A percentile compares a stretch with the other conserved stretches of the same genome.
Evolutionary conservation across 2,888 invertebrate genomes (phyloP).

Genomic region (Himalopsyche kuldschensis): DNA sequence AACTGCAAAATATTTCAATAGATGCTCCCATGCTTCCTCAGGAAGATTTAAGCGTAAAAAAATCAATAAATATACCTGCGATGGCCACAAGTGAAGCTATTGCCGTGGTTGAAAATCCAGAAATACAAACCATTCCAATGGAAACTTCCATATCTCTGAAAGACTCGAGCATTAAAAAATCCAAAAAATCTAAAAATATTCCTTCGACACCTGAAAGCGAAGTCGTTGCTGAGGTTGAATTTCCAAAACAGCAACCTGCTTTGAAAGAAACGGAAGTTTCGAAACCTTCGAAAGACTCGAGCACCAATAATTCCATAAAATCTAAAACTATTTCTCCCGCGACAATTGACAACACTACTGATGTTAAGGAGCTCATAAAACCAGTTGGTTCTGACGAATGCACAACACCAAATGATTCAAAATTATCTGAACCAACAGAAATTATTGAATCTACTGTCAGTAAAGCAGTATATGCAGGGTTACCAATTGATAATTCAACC

Average conservation of each 20-base stretch:
- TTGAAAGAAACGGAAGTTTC: background rate
- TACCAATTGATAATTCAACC: constrained; percentile 42
- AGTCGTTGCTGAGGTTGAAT: background rate
- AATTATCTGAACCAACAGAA: background rate
- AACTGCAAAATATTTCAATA: too few relatives aligned
- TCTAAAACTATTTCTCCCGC: background rate
- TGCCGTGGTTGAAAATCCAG: too few relatives aligned
- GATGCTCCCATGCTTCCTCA: too few relatives aligned
- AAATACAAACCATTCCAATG: too few relatives aligned
- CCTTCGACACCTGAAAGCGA: background rate
- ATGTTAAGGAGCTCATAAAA: too few relatives aligned
- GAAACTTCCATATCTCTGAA: background rate
- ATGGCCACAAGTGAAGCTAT: too few relatives aligned
- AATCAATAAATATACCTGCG: too few relatives aligned
- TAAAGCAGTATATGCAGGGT: constrained; percentile 20
- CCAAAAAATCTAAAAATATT: background rate
- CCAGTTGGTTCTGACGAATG: too few relatives aligned
- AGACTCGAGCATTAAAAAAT: background rate
- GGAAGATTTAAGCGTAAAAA: too few relatives aligned
- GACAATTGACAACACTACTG: too few relatives aligned
- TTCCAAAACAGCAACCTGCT: background rate
- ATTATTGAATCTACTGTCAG: background rate
- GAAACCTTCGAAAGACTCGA: background rate
- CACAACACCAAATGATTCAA: background rate
- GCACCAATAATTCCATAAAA: too few relatives aligned